These are phyloP conservation scores for Macrophya annulata DNA, from an alignment of 2,888 invertebrate genomes.

Conservation along the genomic window DNA sequence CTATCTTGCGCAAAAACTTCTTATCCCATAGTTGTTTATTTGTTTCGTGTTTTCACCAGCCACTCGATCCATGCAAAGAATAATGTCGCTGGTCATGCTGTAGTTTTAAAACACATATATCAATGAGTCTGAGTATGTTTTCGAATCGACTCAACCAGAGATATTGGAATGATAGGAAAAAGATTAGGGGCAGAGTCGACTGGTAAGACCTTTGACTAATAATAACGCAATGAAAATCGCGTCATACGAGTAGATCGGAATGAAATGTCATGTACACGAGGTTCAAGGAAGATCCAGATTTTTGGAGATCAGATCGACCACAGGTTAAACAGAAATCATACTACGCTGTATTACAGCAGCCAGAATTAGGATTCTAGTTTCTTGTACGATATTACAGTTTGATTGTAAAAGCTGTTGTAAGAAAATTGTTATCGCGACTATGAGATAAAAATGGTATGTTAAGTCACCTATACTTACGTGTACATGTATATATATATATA, in stretches of 20 bases:
- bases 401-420: background rate
- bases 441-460: background rate
- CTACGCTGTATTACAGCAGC: background rate
- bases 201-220: constrained; percentile 1
- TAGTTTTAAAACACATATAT: background rate
- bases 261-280: background rate
- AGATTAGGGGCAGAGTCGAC: background rate
- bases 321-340: background rate
- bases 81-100: background rate
- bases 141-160: background rate
- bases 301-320: too few relatives aligned
- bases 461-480: background rate
- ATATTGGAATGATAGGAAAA: background rate
- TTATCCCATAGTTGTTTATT: background rate
- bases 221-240: background rate
- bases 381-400: background rate
- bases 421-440: background rate
- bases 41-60: background rate
- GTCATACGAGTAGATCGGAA: background rate
- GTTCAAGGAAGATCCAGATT: background rate
- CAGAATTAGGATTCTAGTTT: background rate
- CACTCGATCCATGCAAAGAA: constrained; percentile 10
- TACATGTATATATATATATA: too few relatives aligned
- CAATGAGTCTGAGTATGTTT: background rate
- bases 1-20: background rate